A percentile compares a stretch with the other conserved stretches of the same genome.
Evolutionary conservation across 1,140 invertebrate species (phyloP).

Genomic region (Heliconius himera): DNA sequence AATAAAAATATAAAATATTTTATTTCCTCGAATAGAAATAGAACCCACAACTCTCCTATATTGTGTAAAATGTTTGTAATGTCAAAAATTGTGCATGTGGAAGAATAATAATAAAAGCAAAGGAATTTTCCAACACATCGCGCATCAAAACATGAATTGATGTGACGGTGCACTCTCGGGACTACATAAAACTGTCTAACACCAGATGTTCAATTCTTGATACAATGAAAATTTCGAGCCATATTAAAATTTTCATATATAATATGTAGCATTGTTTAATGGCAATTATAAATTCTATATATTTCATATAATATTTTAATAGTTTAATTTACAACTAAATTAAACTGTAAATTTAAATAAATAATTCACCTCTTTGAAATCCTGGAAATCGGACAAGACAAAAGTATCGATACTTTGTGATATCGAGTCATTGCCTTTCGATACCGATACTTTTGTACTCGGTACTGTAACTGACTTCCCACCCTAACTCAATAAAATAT

Average conservation of each 20-base stretch:
- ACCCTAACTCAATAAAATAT: too few relatives aligned
- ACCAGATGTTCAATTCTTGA: not conserved
- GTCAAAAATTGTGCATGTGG: not conserved
- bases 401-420: too few relatives aligned
- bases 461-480: too few relatives aligned
- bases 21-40: too few relatives aligned
- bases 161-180: conserved; percentile 5
- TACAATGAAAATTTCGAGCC: not conserved
- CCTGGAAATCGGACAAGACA: too few relatives aligned
- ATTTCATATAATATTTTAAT: too few relatives aligned
- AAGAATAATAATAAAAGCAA: not conserved
- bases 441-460: too few relatives aligned
- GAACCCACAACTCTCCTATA: not conserved
- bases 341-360: too few relatives aligned
- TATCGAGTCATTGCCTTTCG: too few relatives aligned
- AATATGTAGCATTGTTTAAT: not conserved
- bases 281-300: not conserved
- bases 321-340: too few relatives aligned
- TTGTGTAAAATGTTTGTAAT: not conserved
- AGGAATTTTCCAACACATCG: not conserved
- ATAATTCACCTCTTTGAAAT: too few relatives aligned
- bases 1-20: too few relatives aligned
- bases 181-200: conserved; percentile 7
- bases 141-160: conserved; percentile 2
- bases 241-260: not conserved